Evolutionary conservation across 2,113 vertebrate species (phyloP), one percentile per base, ranked within the genome.

Genomic region (Catharus bicknelli): DNA sequence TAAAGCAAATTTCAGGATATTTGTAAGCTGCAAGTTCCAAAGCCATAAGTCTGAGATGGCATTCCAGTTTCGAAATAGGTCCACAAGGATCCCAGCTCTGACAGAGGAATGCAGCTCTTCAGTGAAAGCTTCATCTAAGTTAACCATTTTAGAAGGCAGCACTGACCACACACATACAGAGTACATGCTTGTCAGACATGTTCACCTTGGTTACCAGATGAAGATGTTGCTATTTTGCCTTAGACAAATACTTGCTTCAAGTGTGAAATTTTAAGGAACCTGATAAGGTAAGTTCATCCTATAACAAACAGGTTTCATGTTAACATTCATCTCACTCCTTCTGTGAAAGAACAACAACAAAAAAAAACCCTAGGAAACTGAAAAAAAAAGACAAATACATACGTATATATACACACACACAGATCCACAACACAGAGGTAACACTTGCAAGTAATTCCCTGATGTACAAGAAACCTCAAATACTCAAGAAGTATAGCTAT

Each of bases 81-180:
- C 51, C 73, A 83, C 73, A 45, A 58, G 50, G 40, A 80, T 77
- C 36, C n/a, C 1, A 0, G 34, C 77, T 72, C 47, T 68, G 53
- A 82, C 47, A 93, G 67, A 90, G 43, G 50, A 88, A 94, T n/a
- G 54, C 45, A 88, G 63, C 54, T 88, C 57, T 47, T 74, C 63
- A 36, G 30, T 19, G 32, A 62, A 90, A 80, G 30, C 16, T 66
- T 66, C 80, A 86, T 48, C 58, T 5, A 43, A 61, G 17, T 58
- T 18, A 54, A 54, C 30, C 55, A 32, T n/a, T 76, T 80, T 30
- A 77, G 68, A 73, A 83, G 21, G 50, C 6, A 83, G 80, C 59
- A 32, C 0, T 83, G 90, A 48, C 45, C 76, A 76, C 68, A 86
- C 54, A 54, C 15, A 38, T 1, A 15, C 54, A 40, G 20, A 0